These are phyloP conservation scores for Charanyca ferruginea DNA, from an alignment of 2,888 invertebrate genomes.

Conservation along the genomic window DNA sequence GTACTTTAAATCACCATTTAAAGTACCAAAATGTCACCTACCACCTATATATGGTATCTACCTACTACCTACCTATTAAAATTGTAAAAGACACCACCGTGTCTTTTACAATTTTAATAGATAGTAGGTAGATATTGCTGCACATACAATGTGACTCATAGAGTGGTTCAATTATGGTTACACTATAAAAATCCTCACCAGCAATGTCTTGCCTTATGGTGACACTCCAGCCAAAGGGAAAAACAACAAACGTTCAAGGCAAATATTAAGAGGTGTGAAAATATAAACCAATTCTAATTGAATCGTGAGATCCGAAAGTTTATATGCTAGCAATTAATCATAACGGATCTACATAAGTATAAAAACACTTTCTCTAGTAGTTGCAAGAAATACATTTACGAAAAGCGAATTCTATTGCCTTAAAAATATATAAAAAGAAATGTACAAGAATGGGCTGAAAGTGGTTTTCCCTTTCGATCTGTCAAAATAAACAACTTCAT, in stretches of 20 bases:
- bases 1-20: too few species aligned
- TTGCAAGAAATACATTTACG: constrained; percentile 10
- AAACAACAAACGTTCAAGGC: not conserved
- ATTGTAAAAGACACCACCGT: constrained; percentile 1
- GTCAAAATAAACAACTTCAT: constrained; percentile 13
- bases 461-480: not conserved
- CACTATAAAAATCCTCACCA: constrained; percentile 51
- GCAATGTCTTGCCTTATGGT: not conserved
- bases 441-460: not conserved
- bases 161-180: constrained; percentile 48
- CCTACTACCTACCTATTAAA: constrained; percentile 10
- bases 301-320: constrained; percentile 45
- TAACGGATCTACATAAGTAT: constrained; percentile 41
- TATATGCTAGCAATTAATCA: constrained; percentile 20
- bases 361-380: constrained; percentile 46
- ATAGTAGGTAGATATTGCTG: constrained; percentile 20
- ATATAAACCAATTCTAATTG: constrained; percentile 39
- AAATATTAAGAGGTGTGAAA: constrained; percentile 31
- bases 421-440: not conserved
- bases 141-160: constrained; percentile 16
- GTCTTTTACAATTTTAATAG: constrained; percentile 9
- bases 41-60: too few species aligned
- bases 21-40: too few species aligned
- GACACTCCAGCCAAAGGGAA: not conserved
- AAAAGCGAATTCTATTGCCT: not conserved